Conservation (phyloP, 2,797 vertebrate genomes). For the Pangasius mekongensis region DNA sequence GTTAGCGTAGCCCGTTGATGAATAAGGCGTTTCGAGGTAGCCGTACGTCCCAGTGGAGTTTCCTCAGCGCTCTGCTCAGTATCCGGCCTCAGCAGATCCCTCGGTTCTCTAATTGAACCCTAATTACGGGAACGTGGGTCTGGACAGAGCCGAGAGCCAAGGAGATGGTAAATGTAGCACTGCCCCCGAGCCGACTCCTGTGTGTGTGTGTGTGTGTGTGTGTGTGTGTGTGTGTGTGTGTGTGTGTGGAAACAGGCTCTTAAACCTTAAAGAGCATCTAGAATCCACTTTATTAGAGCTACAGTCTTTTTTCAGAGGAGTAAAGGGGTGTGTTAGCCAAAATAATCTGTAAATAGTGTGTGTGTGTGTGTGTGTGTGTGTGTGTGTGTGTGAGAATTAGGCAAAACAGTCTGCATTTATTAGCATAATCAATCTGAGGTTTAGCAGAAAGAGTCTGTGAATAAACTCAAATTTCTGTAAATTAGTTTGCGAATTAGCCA, state of each 20-base stretch:
- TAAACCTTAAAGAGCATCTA: constrained; percentile 20
- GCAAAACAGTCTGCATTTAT: background rate
- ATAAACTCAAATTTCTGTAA: background rate
- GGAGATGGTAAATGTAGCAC: constrained; percentile 48
- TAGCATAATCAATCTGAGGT: background rate
- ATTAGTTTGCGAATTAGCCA: background rate
- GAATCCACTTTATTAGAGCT: constrained; percentile 7
- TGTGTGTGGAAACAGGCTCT: constrained; percentile 5
- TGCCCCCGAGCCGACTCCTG: constrained; percentile 22
- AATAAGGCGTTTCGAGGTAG: constrained; percentile 48
- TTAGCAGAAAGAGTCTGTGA: background rate
- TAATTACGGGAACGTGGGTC: constrained; percentile 52
- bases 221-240: constrained; percentile 13
- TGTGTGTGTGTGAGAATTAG: background rate
- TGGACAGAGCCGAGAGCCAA: constrained; percentile 15
- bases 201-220: background rate
- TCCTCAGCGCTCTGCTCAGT: constrained; percentile 40
- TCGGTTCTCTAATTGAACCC: constrained; percentile 52
- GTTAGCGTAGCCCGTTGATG: constrained; percentile 49
- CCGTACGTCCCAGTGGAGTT: constrained; percentile 47
- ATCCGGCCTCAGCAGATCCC: constrained; percentile 50
- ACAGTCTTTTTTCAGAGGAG: background rate
- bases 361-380: background rate
- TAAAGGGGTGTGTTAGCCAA: background rate
- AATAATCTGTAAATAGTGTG: background rate